A percentile compares a stretch with the other conserved stretches of the same genome.
Evolutionary conservation across 2,113 vertebrate species (phyloP).

Genomic region (Kryptolebias marmoratus): DNA sequence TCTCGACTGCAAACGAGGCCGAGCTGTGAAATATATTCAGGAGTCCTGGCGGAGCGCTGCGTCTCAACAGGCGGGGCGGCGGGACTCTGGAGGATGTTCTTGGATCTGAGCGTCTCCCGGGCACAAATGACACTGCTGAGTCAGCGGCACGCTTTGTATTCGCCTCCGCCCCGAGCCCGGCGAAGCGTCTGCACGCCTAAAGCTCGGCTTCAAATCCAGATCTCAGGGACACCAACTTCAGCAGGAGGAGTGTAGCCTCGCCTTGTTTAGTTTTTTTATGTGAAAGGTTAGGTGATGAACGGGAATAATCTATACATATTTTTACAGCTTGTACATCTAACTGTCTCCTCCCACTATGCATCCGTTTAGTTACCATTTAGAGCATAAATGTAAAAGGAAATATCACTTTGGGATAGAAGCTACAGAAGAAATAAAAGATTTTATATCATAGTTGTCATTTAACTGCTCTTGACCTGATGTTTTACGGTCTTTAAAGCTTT

Average conservation of each 20-base stretch:
- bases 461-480: neutral
- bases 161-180: constrained; percentile 21
- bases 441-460: neutral
- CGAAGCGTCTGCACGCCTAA: constrained; percentile 44
- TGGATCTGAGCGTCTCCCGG: constrained; percentile 29
- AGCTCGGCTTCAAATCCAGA: constrained; percentile 46
- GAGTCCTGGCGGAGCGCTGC: constrained; percentile 14
- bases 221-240: neutral
- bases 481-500: neutral
- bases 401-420: too few species aligned
- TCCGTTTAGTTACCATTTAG: neutral
- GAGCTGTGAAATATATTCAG: constrained; percentile 4
- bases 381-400: too few species aligned
- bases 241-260: neutral
- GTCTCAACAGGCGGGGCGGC: constrained; percentile 33
- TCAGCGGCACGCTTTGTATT: constrained; percentile 32
- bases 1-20: constrained; percentile 3
- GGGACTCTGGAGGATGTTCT: constrained; percentile 33
- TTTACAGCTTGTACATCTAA: neutral
- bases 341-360: neutral
- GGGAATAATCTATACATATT: neutral
- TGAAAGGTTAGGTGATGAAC: constrained; percentile 16
- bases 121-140: constrained; percentile 44
- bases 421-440: too few species aligned
- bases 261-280: constrained; percentile 25